phyloP scores from a whole-genome alignment of 2,888 invertebrate genomes.

The Amphipyra tragopoginis region DNA sequence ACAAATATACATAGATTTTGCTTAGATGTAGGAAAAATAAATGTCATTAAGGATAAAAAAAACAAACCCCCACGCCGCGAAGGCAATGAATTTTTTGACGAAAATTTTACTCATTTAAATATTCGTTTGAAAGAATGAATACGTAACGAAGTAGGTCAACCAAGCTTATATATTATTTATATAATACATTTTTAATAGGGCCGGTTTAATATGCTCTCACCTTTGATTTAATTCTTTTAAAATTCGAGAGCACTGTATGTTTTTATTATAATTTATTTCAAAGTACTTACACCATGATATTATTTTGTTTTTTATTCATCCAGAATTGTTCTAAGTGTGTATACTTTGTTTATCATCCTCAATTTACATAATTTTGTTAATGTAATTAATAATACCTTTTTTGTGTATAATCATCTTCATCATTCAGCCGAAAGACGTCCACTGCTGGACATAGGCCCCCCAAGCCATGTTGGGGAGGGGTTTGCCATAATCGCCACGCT shows the following conservation, averaged over 20 bases:
- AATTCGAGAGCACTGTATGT: constrained; percentile 10
- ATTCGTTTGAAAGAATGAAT: constrained; percentile 44
- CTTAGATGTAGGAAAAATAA: constrained; percentile 5
- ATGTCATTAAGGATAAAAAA: constrained; percentile 16
- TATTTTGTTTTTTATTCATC: no score
- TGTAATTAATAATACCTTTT: no score
- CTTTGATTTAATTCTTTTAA: constrained; percentile 32
- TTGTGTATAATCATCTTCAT: no score
- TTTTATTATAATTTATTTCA: no score
- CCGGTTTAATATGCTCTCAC: constrained; percentile 10
- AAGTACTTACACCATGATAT: no score
- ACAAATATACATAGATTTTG: not conserved
- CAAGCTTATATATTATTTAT: constrained; percentile 37
- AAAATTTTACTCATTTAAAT: constrained; percentile 43
- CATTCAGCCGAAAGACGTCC: no score
- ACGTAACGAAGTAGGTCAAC: constrained; percentile 50
- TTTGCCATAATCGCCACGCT: no score
- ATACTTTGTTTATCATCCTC: no score
- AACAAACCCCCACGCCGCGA: constrained; percentile 13
- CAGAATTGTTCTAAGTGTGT: no score
- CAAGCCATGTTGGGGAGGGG: no score
- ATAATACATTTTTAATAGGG: constrained; percentile 35
- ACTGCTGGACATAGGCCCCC: no score
- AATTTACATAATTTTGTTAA: no score
- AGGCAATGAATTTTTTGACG: constrained; percentile 37